Conservation (phyloP, 2,888 invertebrate genomes). For the Spodoptera littoralis region DNA sequence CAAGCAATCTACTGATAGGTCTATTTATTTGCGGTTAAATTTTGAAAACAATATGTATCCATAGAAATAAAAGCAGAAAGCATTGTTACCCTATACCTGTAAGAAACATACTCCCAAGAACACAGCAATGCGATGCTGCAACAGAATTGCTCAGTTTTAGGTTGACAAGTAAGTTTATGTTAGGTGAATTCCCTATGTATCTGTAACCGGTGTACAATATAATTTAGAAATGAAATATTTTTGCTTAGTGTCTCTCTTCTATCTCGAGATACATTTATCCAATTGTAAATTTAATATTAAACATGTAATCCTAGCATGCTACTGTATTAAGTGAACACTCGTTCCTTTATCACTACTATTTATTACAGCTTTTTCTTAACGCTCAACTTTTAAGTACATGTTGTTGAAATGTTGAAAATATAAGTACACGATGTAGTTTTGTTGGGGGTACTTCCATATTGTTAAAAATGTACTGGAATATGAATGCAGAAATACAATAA, state of each 20-base stretch:
- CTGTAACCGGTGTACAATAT: slow-evolving; percentile 60
- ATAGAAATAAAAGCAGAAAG: no score
- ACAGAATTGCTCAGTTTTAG: slow-evolving; percentile 12
- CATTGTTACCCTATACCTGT: no score
- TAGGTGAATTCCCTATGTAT: slow-evolving; percentile 29
- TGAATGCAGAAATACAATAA: neutral
- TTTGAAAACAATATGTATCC: no score
- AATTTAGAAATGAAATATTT: slow-evolving; percentile 44
- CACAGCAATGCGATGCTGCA: neutral
- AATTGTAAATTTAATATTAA: slow-evolving; percentile 56
- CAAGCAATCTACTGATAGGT: neutral
- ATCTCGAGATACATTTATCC: slow-evolving; percentile 62
- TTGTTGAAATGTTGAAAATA: slow-evolving; percentile 28
- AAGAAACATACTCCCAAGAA: no score
- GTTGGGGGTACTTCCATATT: slow-evolving; percentile 31
- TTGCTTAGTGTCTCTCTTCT: slow-evolving; percentile 62
- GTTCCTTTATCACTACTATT: slow-evolving; percentile 29
- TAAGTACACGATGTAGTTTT: slow-evolving; percentile 40
- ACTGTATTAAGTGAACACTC: slow-evolving; percentile 75
- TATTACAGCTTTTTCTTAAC: slow-evolving; percentile 35
- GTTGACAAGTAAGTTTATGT: slow-evolving; percentile 8
- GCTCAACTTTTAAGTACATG: slow-evolving; percentile 44
- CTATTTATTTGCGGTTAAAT: slow-evolving; percentile 8
- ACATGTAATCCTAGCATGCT: slow-evolving; percentile 61
- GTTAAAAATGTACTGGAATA: neutral